phyloP scores from a whole-genome alignment of 2,888 invertebrate genomes.

The Hyposoter didymator region DNA sequence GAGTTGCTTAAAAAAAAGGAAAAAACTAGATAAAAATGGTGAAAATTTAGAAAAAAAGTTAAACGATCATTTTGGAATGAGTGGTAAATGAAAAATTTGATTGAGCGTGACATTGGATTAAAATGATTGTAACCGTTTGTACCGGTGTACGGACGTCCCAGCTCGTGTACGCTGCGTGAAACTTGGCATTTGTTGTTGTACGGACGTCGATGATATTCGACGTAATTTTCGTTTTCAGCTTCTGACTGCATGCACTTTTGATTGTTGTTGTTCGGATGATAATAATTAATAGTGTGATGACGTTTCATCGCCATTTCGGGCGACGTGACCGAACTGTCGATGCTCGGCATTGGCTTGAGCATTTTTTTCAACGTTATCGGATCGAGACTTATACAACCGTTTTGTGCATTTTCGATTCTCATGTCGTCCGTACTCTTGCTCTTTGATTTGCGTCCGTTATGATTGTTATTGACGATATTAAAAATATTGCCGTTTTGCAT shows the following conservation, averaged over 20 bases:
- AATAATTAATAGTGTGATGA: conserved; percentile 85
- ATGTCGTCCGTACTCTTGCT: conserved; percentile 97
- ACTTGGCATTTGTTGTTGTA: conserved; percentile 82
- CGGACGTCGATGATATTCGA: conserved; percentile 79
- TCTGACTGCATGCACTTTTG: conserved; percentile 86
- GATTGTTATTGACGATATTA: conserved; percentile 83
- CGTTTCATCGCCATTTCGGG: conserved; percentile 95
- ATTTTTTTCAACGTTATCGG: conserved; percentile 96
- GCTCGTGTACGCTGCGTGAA: conserved; percentile 89
- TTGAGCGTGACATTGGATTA: conserved; percentile 30
- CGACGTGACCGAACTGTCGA: conserved; percentile 95
- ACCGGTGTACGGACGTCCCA: conserved; percentile 86
- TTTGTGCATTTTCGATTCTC: conserved; percentile 85
- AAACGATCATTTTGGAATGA: conserved; percentile 17
- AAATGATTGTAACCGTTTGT: conserved; percentile 71
- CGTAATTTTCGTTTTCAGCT: conserved; percentile 83
- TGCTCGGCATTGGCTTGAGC: conserved; percentile 97
- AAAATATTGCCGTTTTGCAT: conserved; percentile 83
- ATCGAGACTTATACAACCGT: conserved; percentile 87
- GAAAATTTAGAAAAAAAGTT: conserved; percentile 6
- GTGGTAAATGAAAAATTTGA: neutral
- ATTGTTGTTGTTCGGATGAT: conserved; percentile 84
- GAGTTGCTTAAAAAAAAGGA: conserved; percentile 4
- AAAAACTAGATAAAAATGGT: neutral
- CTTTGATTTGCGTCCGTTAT: conserved; percentile 88